phyloP scores from a whole-genome alignment of 2,113 vertebrate genomes.

The Arvicanthis niloticus region DNA sequence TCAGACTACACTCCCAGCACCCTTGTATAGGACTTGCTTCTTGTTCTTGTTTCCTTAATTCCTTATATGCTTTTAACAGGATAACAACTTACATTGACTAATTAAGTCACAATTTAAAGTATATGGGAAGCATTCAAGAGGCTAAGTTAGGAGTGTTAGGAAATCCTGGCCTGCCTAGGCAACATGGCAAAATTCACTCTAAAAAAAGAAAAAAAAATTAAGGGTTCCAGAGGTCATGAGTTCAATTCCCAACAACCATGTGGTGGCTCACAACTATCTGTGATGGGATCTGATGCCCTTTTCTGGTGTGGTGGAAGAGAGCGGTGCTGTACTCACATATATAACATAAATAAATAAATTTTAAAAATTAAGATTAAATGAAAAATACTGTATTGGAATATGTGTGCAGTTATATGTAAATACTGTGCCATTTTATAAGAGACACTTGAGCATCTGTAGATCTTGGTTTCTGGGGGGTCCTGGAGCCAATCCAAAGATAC shows the following conservation, averaged over 20 bases:
- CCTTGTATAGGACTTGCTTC: background rate
- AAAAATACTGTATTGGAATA: background rate
- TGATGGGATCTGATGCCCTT: too few species aligned
- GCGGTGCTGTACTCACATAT: too few species aligned
- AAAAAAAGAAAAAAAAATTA: background rate
- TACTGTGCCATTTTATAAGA: background rate
- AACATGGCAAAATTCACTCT: background rate
- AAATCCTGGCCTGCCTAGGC: background rate
- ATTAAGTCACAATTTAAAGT: background rate
- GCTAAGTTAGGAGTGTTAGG: background rate
- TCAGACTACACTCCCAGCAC: background rate
- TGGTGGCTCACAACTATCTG: too few species aligned
- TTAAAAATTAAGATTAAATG: background rate
- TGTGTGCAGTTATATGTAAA: background rate
- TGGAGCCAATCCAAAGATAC: background rate
- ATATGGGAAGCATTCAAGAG: background rate
- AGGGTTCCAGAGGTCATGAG: too few species aligned
- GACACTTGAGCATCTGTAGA: background rate
- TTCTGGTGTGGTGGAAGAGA: too few species aligned
- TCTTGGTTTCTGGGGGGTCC: background rate
- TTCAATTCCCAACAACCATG: too few species aligned
- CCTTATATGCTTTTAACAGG: too few species aligned
- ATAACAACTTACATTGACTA: too few species aligned
- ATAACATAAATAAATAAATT: too few species aligned
- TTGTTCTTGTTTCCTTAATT: too few species aligned